Base-by-base conservation (phyloP, 1,140 invertebrate species). In the Sycophaga agraensis region DNA sequence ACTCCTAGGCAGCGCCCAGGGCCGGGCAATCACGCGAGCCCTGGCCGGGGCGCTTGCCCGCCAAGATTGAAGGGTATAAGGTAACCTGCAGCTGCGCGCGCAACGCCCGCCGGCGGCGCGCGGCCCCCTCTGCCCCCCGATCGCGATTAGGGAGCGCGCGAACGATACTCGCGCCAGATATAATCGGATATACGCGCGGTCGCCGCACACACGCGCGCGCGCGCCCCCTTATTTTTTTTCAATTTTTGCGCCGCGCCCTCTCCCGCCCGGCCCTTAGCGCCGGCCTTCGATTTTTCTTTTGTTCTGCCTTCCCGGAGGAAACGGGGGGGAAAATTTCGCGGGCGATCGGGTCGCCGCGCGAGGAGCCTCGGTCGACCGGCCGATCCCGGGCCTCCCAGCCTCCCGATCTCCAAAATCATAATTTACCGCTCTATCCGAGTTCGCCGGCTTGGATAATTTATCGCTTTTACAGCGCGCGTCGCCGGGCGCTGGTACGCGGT, bases 11-110 rank as follows among this genome's bases (percentile, higher is more conserved):
- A n/a, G n/a, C n/a, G n/a, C n/a, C n/a, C n/a, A n/a, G 7, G 39
- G 22, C 2, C 35, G 51, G 26, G 50, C 71, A 77, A 80, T 80
- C 77, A 80, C 77, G 76, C 74, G 74, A 78, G 76, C 71, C 67
- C 65, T 65, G 59, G n/a, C 42, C 12, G n/a, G n/a, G 22, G 49
- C 67, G 71, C 68, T 73, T 74, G 60, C 43, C 14, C 16, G 22
- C 39, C n/a, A n/a, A 76, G 76, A 80, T 79, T 76, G 69, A 76
- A 65, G 76, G 75, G 73, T 76, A 66, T 54, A 64, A 65, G 67
- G 64, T 68, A 70, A 70, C 66, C n/a, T 67, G 70, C 71, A 75
- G 71, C 73, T 73, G 72, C 69, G 67, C 62, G 69, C 54, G 28
- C 42, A 34, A 37, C 11, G 48, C 16, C 6, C 28, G 12, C 17